Conservation (phyloP, 2,797 vertebrate genomes). For the Pseudochromis fuscus region DNA sequence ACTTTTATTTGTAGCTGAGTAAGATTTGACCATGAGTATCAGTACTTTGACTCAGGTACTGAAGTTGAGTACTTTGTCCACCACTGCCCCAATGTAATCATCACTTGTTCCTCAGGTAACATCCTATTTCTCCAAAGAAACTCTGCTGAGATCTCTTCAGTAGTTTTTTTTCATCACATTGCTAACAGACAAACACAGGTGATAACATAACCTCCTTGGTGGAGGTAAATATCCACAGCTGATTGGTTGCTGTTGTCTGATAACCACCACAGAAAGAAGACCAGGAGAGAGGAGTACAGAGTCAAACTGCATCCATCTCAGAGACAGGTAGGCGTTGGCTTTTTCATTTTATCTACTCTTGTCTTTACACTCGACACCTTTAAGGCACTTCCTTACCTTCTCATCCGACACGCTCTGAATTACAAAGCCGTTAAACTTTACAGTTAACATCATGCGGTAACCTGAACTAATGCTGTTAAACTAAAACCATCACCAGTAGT, state of each 20-base stretch:
- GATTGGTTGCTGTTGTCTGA: not conserved
- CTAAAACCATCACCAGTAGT: not conserved
- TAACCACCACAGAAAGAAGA: conserved; percentile 75
- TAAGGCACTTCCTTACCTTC: conserved; percentile 59
- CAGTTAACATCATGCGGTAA: conserved; percentile 21
- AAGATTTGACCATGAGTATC: too few relatives aligned
- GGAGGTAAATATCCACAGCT: too few relatives aligned
- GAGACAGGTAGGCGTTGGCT: conserved; percentile 79
- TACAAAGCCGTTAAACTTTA: conserved; percentile 44
- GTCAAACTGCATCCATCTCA: conserved; percentile 79
- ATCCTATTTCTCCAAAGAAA: too few relatives aligned
- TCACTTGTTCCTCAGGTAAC: too few relatives aligned
- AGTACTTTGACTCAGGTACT: too few relatives aligned
- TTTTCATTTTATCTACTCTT: conserved; percentile 59
- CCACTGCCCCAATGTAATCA: too few relatives aligned
- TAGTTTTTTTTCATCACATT: too few relatives aligned
- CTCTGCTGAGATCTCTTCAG: too few relatives aligned
- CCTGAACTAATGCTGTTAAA: conserved; percentile 17
- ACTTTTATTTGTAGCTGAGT: too few relatives aligned
- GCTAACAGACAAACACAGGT: too few relatives aligned
- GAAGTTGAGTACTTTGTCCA: too few relatives aligned
- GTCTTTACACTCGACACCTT: conserved; percentile 61
- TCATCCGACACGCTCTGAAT: conserved; percentile 60
- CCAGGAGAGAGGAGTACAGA: conserved; percentile 76
- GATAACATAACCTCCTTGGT: too few relatives aligned